Base-by-base conservation (phyloP, 2,113 vertebrate genomes). In the Leptodactylus fuscus region DNA sequence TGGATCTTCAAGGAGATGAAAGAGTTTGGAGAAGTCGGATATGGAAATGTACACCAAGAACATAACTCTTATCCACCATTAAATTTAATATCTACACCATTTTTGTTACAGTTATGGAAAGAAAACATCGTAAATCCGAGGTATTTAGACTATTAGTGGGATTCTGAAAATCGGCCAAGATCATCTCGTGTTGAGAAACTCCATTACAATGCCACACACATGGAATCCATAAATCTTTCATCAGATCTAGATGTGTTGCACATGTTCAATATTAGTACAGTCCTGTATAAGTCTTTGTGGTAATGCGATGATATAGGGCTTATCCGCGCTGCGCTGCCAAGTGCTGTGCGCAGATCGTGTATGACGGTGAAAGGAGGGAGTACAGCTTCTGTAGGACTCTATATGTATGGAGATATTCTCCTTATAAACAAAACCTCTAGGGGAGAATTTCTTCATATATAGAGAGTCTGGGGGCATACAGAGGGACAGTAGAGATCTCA, bases 101-200 rank as follows among this genome's bases (percentile, higher is more conserved):
- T 24, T 38, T 6, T 46, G 4, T 24, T 46, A 74, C 4, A 13
- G 12, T 8, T 29, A 48, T 29, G 71, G 44, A 75, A 75, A 27
- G 71, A 75, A 75, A 75, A 46, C 71, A 75, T 69, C 6, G 22
- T 27, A 75, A 49, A 48, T 46, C 41, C 4, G 12, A 75, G n/a
- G 71, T 49, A 48, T 48, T 75, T 27, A 46, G 49, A 49, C 41
- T 20, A 75, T 48, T 48, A 16, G 41, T 24, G 44, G 44, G 24
- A 27, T 48, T 75, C 27, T 73, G 70, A 75, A 49, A 29, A 75
- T 49, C 44, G 5, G 38, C 44, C 44, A 75, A 48, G 13, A 75
- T 75, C 24, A 75, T 75, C 71, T 6, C 15, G 29, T 10, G 24
- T 75, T 75, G 1, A 48, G 13, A 75, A 48, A 16, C 41, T 48